Base-by-base conservation (phyloP, 2,797 vertebrate genomes). In the Danio aesculapii region DNA sequence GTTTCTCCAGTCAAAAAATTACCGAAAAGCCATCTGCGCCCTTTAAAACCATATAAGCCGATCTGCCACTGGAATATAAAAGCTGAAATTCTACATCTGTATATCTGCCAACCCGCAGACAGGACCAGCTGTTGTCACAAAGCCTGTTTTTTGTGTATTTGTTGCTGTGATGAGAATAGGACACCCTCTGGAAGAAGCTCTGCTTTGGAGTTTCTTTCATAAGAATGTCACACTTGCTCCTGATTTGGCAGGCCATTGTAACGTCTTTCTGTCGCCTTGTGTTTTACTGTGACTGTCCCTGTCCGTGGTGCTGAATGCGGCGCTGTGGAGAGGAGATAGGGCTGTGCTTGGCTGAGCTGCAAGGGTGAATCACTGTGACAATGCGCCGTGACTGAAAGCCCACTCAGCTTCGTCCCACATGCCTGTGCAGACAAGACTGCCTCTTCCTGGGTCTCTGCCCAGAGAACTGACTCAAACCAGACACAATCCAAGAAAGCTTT, bases 351-450 rank as follows among this genome's bases (percentile, higher is more conserved):
- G 73, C 68, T 74, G 52, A 50, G 69, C 73, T 61, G 59, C 46
- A 74, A 72, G 68, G 74, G 49, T 86, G 85, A 84, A 86, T 86
- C 83, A 77, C 49, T 76, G 74, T 70, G 68, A 81, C 73, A 72
- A 81, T 81, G 53, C 73, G 50, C 52, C 52, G 46, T 81, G 49
- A 84, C 66, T 63, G 46, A 80, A 55, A 79, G 66, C 71, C 76
- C 76, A 82, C 70, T 84, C 75, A 53, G 50, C 44, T 77, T 76
- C 57, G 44, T 77, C 72, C 73, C 76, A 70, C 77, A 66, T 67
- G 66, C 75, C 50, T 62, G 53, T 77, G 52, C 79, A 81, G 70
- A 39, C 61, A 77, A 50, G 75, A 49, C 78, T 75, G 41, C 52
- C 39, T 81, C 72, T 58, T 41, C 55, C 67, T 70, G 69, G 66